These are phyloP conservation scores for Nasonia longicornis DNA, from an alignment of 1,140 invertebrate species.

Conservation along the genomic window DNA sequence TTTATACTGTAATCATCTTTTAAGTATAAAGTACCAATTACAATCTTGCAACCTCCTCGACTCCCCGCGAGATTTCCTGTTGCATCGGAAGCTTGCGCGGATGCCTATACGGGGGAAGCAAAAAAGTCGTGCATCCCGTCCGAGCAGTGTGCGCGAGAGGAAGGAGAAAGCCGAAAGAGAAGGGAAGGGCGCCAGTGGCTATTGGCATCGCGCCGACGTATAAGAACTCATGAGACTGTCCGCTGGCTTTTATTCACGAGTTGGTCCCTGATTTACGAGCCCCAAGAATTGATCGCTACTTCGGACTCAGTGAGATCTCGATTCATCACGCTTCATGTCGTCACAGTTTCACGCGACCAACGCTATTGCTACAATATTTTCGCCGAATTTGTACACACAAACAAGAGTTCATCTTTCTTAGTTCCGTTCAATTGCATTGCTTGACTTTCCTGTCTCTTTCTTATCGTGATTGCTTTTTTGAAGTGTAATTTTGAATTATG, in stretches of 20 bases:
- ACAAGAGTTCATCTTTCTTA: neutral
- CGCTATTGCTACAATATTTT: neutral
- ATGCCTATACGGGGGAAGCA: neutral
- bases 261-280: constrained; percentile 11
- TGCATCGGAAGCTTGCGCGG: neutral
- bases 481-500: neutral
- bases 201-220: constrained; percentile 11
- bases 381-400: neutral
- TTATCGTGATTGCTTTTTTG: neutral
- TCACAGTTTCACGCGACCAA: neutral
- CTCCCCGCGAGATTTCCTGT: no score
- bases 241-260: neutral
- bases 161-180: constrained; percentile 35
- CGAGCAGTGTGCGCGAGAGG: neutral
- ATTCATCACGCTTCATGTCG: neutral
- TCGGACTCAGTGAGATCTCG: neutral
- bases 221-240: constrained; percentile 27
- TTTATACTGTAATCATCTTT: no score
- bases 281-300: no score
- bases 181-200: neutral
- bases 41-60: no score
- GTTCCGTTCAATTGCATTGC: no score
- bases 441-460: neutral
- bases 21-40: no score
- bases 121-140: neutral